These are phyloP conservation scores for Rhodophaea formosa DNA, from an alignment of 2,888 invertebrate species.

Conservation along the genomic window DNA sequence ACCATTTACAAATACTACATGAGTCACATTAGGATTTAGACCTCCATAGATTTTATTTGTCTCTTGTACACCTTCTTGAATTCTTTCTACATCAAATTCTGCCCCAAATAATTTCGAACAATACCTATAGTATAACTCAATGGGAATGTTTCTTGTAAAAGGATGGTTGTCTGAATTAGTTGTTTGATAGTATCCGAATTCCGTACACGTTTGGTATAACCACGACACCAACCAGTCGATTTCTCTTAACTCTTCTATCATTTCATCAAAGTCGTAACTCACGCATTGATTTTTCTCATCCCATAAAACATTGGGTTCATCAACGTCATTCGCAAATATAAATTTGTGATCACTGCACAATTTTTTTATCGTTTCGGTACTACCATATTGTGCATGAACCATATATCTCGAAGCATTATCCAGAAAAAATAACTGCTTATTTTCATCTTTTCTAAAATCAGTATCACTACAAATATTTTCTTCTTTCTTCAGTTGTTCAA, in stretches of 20 bases:
- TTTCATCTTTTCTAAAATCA: slow-evolving; percentile 52
- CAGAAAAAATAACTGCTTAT: slow-evolving; percentile 60
- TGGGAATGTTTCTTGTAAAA: slow-evolving; percentile 74
- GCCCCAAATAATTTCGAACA: slow-evolving; percentile 68
- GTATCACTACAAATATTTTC: slow-evolving; percentile 58
- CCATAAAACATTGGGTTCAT: slow-evolving; percentile 33
- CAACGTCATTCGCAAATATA: not conserved
- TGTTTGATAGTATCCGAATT: slow-evolving; percentile 88
- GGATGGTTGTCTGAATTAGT: slow-evolving; percentile 79
- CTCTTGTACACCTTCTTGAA: slow-evolving; percentile 56
- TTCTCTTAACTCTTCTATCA: slow-evolving; percentile 44
- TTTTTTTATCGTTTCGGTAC: slow-evolving; percentile 40
- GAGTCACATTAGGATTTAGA: slow-evolving; percentile 66
- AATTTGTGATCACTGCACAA: slow-evolving; percentile 38
- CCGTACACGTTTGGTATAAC: slow-evolving; percentile 89
- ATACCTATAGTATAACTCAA: slow-evolving; percentile 61
- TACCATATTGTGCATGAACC: slow-evolving; percentile 58
- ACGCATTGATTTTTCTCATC: slow-evolving; percentile 43
- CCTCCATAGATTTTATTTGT: slow-evolving; percentile 77
- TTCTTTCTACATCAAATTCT: slow-evolving; percentile 50
- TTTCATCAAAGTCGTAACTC: slow-evolving; percentile 52
- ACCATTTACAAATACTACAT: slow-evolving; percentile 82
- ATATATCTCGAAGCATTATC: slow-evolving; percentile 50
- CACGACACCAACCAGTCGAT: slow-evolving; percentile 66
- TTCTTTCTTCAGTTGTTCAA: slow-evolving; percentile 50